Percentiles rank a stretch among this genome's conserved stretches.
Evolutionary conservation across 1,140 invertebrate species (phyloP).

Genomic region (Drosophila insularis): DNA sequence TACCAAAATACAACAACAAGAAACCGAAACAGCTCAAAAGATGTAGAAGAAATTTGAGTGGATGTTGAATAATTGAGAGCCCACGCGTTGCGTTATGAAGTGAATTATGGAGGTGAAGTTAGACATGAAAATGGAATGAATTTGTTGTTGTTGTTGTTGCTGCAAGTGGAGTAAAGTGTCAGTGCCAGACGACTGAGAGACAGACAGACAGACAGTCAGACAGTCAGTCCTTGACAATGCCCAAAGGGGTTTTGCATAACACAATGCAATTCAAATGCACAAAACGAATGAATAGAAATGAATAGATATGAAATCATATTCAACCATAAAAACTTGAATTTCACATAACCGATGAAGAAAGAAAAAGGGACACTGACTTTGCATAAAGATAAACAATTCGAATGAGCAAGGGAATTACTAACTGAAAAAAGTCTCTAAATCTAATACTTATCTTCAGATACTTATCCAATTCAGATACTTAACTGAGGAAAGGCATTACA

Average conservation of each 20-base stretch:
- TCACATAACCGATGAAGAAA: neutral
- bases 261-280: neutral
- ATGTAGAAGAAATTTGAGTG: constrained; percentile 6
- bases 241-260: neutral
- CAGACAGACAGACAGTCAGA: neutral
- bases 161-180: constrained; percentile 1
- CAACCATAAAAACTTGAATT: no score
- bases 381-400: no score
- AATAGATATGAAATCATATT: neutral
- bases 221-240: neutral
- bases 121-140: neutral
- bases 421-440: no score
- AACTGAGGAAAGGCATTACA: no score
- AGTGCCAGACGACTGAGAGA: neutral
- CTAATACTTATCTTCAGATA: no score
- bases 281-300: neutral
- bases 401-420: no score
- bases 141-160: no score
- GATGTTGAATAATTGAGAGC: constrained; percentile 43
- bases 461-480: no score
- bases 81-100: neutral
- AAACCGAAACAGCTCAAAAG: neutral
- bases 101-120: neutral
- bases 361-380: no score
- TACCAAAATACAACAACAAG: neutral